Base-by-base conservation (phyloP, 2,113 vertebrate genomes). In the Ochotona princeps region DNA sequence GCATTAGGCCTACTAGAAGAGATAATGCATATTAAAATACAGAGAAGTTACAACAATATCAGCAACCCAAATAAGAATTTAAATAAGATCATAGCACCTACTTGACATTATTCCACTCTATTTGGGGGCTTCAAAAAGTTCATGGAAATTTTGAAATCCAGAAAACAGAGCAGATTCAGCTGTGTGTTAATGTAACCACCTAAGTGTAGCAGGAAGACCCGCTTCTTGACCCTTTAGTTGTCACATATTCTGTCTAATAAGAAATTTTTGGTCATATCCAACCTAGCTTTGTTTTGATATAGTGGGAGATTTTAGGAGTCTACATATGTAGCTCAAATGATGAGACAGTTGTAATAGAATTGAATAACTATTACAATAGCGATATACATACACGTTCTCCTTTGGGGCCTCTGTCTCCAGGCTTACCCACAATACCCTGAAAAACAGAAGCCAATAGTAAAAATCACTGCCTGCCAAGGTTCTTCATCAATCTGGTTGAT, bases 351-450 rank as follows among this genome's bases (percentile, higher is more conserved):
- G 14, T 49, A 87, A 78, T 30, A 93, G 69, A 38, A 6, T 63
- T 86, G 73, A 85, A 86, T 5, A 76, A 88, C 1, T 8, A 65
- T 23, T 60, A 73, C 20, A 83, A 81, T 11, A 44, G 51, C 28
- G 18, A 73, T 69, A 90, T 95, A 97, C 97, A 86, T 98, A 99
- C 99, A 69, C 99, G 99, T 96, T 99, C 99, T 98, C 99, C 99
- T 98, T 99, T 99, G 91, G 99, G 98, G 57, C 99, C 99, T 98
- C 99, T 98, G 92, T 99, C 99, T 93, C 99, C 99, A 65, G 98
- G 90, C 96, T 98, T 98, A 75, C 99, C 99, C 86, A 98, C 81
- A 75, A 97, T 96, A 96, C 99, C 99, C 99, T 99, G 95, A 66
- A 96, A 97, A 96, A 97, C 63, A 92, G 8, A 92, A 2, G 2